Conservation (phyloP, 2,888 invertebrate species). For the Notodonta ziczac region DNA sequence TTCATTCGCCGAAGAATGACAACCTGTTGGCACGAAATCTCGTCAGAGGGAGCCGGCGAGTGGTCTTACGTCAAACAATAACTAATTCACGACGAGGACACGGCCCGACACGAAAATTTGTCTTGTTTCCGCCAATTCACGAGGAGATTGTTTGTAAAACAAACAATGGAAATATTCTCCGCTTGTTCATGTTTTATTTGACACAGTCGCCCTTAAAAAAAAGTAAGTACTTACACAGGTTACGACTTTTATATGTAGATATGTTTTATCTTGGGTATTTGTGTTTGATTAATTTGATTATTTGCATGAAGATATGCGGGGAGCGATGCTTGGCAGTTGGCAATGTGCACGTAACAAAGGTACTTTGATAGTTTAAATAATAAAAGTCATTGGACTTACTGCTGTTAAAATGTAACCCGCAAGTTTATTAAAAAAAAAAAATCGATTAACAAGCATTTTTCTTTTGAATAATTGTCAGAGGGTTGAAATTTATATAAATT, state of each 20-base stretch:
- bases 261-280: constrained; percentile 23
- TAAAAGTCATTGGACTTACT: too few relatives aligned
- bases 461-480: too few relatives aligned
- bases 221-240: constrained; percentile 22
- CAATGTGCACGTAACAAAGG: background rate
- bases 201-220: constrained; percentile 22
- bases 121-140: constrained; percentile 35
- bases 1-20: constrained; percentile 18
- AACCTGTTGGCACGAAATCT: constrained; percentile 18
- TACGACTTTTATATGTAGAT: constrained; percentile 12
- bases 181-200: constrained; percentile 25
- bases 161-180: constrained; percentile 34
- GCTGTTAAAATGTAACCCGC: too few relatives aligned
- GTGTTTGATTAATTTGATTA: constrained; percentile 32
- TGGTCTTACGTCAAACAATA: constrained; percentile 33
- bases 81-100: constrained; percentile 36
- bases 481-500: too few relatives aligned
- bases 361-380: too few relatives aligned
- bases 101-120: constrained; percentile 24
- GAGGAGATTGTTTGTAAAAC: constrained; percentile 34
- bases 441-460: too few relatives aligned
- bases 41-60: constrained; percentile 15
- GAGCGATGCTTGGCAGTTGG: background rate
- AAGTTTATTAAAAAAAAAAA: too few relatives aligned
- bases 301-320: constrained; percentile 13